Conservation (phyloP, 2,888 invertebrate species). For the Caenorhabditis sulstoni region DNA sequence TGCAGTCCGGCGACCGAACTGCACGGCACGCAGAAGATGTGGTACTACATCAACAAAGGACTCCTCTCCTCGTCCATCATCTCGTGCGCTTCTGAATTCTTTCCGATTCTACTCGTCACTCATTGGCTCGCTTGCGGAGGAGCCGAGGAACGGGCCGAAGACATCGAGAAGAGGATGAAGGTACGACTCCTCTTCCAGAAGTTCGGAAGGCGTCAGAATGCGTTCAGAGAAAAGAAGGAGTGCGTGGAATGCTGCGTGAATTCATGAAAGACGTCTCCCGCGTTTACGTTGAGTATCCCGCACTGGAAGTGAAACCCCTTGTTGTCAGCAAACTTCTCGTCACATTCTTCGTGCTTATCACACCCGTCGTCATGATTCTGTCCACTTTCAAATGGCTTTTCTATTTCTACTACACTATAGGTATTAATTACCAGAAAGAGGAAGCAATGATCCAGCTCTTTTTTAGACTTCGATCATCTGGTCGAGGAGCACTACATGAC, state of each 20-base stretch:
- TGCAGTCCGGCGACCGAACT: slow-evolving; percentile 74
- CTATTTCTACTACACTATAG: slow-evolving; percentile 78
- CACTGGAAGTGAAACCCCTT: slow-evolving; percentile 40
- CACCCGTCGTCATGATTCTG: slow-evolving; percentile 65
- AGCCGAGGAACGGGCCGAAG: slow-evolving; percentile 78
- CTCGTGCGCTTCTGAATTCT: slow-evolving; percentile 80
- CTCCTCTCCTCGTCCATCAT: slow-evolving; percentile 77
- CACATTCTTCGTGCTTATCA: slow-evolving; percentile 63
- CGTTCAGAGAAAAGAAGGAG: slow-evolving; percentile 61
- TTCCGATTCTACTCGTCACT: slow-evolving; percentile 78
- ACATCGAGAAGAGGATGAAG: slow-evolving; percentile 71
- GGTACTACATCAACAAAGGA: slow-evolving; percentile 72
- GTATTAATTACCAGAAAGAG: slow-evolving; percentile 26
- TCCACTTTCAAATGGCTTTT: slow-evolving; percentile 74
- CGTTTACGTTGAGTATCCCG: slow-evolving; percentile 69
- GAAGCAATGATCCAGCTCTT: slow-evolving; percentile 11
- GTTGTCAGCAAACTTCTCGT: slow-evolving; percentile 43
- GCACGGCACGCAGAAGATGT: slow-evolving; percentile 78
- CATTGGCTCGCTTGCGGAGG: slow-evolving; percentile 80
- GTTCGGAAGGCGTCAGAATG: neutral
- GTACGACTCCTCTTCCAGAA: slow-evolving; percentile 22
- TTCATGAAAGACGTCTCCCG: slow-evolving; percentile 79
- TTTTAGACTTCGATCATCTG: slow-evolving; percentile 74
- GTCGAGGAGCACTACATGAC: slow-evolving; percentile 71
- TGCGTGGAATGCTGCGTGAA: slow-evolving; percentile 74